Percentiles rank a stretch among this genome's conserved stretches.
These are phyloP conservation scores for Camptogramma bilineatum DNA, from an alignment of 2,888 invertebrate species.

Conservation along the genomic window DNA sequence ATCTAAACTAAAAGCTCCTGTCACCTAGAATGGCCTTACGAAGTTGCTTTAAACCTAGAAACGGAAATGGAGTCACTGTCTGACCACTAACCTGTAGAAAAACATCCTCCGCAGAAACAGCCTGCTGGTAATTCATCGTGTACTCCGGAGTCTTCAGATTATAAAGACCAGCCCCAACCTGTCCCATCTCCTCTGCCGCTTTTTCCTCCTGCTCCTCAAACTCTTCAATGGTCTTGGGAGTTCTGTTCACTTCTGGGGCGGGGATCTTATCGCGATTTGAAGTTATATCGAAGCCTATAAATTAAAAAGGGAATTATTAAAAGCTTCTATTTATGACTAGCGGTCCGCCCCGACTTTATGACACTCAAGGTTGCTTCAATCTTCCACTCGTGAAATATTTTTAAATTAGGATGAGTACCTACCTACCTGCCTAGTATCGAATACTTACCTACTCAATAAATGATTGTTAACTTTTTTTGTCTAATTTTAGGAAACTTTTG, in stretches of 20 bases:
- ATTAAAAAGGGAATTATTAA: too few species aligned
- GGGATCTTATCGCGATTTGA: slow-evolving; percentile 61
- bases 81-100: slow-evolving; percentile 89
- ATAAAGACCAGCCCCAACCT: slow-evolving; percentile 78
- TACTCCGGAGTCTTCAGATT: slow-evolving; percentile 89
- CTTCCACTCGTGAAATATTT: too few species aligned
- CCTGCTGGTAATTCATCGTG: slow-evolving; percentile 93
- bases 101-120: slow-evolving; percentile 93
- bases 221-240: slow-evolving; percentile 74
- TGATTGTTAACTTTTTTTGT: too few species aligned
- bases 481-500: too few species aligned
- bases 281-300: slow-evolving; percentile 69
- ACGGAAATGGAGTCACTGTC: not conserved
- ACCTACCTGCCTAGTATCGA: too few species aligned
- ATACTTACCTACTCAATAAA: too few species aligned
- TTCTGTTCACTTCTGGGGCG: slow-evolving; percentile 44
- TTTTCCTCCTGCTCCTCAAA: slow-evolving; percentile 82
- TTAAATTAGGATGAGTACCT: too few species aligned
- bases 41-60: not conserved
- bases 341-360: too few species aligned
- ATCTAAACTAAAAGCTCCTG: too few species aligned
- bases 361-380: too few species aligned
- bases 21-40: too few species aligned
- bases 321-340: too few species aligned
- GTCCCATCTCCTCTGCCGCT: slow-evolving; percentile 76